Evolutionary conservation across 1,140 invertebrate species (phyloP).

Genomic region (Diorhabda sublineata): DNA sequence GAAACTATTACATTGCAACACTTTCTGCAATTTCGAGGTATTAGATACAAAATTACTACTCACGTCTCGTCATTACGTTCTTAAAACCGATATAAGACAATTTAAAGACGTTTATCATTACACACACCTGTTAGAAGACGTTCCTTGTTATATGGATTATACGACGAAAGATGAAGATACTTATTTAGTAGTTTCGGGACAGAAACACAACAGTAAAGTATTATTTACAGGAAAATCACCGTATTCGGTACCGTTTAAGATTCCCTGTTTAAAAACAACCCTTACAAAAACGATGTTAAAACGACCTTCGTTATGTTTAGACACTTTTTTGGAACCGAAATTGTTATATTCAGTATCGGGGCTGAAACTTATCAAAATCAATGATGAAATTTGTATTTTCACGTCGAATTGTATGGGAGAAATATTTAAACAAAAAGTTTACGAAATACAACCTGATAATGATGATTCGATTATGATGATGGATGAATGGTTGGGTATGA

Average conservation of each 20-base stretch:
- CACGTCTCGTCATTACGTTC: constrained; percentile 9
- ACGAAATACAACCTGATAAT: constrained; percentile 1
- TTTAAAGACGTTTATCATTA: constrained; percentile 7
- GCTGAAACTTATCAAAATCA: constrained; percentile 10
- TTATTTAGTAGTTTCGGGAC: constrained; percentile 12
- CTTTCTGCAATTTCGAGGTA: constrained; percentile 8
- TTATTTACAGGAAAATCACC: constrained; percentile 12
- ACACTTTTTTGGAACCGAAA: background rate
- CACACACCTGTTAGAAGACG: constrained; percentile 4
- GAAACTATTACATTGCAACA: constrained; percentile 12
- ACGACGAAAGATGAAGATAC: background rate
- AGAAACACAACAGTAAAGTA: background rate
- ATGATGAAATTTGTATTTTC: constrained; percentile 8
- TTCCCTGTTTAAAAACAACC: constrained; percentile 9
- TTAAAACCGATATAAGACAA: constrained; percentile 11
- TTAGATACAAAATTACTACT: constrained; percentile 7
- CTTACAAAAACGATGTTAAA: background rate
- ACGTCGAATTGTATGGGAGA: constrained; percentile 12
- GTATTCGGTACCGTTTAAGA: constrained; percentile 9
- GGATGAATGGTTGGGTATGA: background rate
- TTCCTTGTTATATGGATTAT: constrained; percentile 15
- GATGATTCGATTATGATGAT: background rate
- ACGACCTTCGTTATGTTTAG: constrained; percentile 3
- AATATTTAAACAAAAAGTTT: constrained; percentile 18
- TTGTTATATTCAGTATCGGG: constrained; percentile 11